Base-by-base conservation (phyloP, 2,888 invertebrate species). In the Scaptodrosophila latifasciaeformis region DNA sequence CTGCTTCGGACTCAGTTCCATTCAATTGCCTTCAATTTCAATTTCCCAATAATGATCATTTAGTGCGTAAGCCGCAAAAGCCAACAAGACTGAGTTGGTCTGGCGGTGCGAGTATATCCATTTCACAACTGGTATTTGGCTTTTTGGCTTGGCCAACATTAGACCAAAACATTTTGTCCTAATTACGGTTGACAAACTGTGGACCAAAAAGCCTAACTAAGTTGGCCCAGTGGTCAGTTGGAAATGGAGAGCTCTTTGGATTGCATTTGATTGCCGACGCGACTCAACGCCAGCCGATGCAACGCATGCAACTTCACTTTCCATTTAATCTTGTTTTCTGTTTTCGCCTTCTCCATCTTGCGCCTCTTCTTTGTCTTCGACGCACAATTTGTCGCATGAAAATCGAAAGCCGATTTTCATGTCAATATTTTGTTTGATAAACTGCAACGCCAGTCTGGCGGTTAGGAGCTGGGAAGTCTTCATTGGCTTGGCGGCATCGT, bases 351-450 rank as follows among this genome's bases (percentile, higher is more conserved):
- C 48, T 1, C 9, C 39, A 18, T 15, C 44, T 44, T 44, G n/a
- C 45, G 31, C 18, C 17, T 44, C 6, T 46, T 4, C 13, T 27
- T n/a, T 27, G 2, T 18, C 45, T 13, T 37, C 50, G 43, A 63
- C 65, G 74, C 67, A 65, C 77, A 75, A 75, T 75, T 75, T 78
- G 75, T 76, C 74, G 70, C 69, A 61, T 69, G 69, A 64, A 76
- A 75, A 75, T 78, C 75, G 75, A 75, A 75, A 78, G 79, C 76
- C 76, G 75, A 75, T 75, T 75, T 78, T 75, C 76, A 67, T 75
- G 76, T 78, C 76, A 71, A 75, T 78, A 78, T 78, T 75, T 69
- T 71, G 75, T 76, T 70, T 60, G 67, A 75, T 71, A 71, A 77
- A 71, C 60, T 70, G 57, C 55, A 39, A 17, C 13, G 37, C 17